phyloP scores from a whole-genome alignment of 2,113 vertebrate genomes.

The Dermatemys mawii region DNA sequence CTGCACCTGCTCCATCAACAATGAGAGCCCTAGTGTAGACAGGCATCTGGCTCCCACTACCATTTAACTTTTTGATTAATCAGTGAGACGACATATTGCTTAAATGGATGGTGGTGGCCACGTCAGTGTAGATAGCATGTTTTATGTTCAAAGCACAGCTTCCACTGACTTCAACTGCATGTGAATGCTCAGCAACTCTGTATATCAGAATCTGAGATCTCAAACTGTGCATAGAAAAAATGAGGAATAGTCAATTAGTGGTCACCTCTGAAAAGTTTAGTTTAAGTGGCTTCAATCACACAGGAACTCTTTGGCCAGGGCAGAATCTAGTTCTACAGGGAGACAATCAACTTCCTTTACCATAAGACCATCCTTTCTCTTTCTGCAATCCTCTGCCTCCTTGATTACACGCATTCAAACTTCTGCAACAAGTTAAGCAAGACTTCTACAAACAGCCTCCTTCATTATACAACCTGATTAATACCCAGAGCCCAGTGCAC shows the following conservation, averaged over 20 bases:
- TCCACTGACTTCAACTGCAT: background rate
- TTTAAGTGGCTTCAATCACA: background rate
- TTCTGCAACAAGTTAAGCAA: background rate
- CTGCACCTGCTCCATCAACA: background rate
- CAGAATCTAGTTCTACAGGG: background rate
- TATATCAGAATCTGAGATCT: background rate
- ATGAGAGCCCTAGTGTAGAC: background rate
- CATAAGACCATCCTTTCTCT: background rate
- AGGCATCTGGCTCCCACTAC: background rate
- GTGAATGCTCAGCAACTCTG: background rate
- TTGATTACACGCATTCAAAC: background rate
- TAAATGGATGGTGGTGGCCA: background rate
- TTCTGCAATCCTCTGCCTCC: background rate
- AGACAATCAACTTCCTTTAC: background rate
- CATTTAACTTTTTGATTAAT: background rate
- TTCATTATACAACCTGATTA: background rate
- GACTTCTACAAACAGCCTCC: background rate
- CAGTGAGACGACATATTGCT: rapidly evolving
- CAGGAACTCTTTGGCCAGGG: background rate
- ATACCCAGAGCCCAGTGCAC: background rate
- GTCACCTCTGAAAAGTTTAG: background rate
- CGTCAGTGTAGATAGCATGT: background rate
- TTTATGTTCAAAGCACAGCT: background rate
- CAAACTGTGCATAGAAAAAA: background rate
- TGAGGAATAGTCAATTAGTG: background rate